Evolutionary conservation across 2,113 vertebrate genomes (phyloP).

Genomic region (Arothron firmamentum): DNA sequence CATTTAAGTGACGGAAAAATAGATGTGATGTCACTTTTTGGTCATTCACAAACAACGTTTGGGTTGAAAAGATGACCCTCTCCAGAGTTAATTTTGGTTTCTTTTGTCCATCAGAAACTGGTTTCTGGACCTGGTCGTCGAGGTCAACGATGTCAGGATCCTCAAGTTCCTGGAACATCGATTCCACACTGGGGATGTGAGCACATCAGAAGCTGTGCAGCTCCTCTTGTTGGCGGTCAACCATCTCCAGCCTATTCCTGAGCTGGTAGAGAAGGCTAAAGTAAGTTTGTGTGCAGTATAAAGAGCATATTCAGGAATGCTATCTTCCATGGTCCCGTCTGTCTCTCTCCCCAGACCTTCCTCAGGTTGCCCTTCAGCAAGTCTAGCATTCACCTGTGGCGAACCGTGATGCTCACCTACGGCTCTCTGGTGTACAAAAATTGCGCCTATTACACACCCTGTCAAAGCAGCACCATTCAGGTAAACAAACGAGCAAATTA

Average conservation of each 20-base stretch:
- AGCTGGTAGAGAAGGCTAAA: constrained; percentile 67
- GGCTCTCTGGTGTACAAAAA: constrained; percentile 78
- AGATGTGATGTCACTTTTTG: no score
- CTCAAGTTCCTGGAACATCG: constrained; percentile 76
- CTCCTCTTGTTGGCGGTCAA: constrained; percentile 69
- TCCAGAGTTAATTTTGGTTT: not conserved
- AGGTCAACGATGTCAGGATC: constrained; percentile 65
- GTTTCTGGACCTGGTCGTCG: constrained; percentile 74
- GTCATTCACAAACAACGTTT: no score
- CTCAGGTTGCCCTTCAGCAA: constrained; percentile 70
- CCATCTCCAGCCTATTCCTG: constrained; percentile 60
- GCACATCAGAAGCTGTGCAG: constrained; percentile 61
- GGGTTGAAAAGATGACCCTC: no score
- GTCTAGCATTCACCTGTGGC: constrained; percentile 60
- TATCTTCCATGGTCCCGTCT: not conserved
- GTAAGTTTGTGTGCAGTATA: constrained; percentile 41
- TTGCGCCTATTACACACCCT: constrained; percentile 67
- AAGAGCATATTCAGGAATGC: rapidly evolving
- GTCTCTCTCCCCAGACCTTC: constrained; percentile 70
- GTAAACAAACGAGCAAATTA: constrained; percentile 52
- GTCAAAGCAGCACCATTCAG: constrained; percentile 73
- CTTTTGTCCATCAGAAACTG: constrained; percentile 65
- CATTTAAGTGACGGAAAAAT: no score
- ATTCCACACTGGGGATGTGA: constrained; percentile 66
- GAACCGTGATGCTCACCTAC: constrained; percentile 74